These are phyloP conservation scores for Erpornis zantholeuca DNA, from an alignment of 2,113 vertebrate species.

Conservation along the genomic window DNA sequence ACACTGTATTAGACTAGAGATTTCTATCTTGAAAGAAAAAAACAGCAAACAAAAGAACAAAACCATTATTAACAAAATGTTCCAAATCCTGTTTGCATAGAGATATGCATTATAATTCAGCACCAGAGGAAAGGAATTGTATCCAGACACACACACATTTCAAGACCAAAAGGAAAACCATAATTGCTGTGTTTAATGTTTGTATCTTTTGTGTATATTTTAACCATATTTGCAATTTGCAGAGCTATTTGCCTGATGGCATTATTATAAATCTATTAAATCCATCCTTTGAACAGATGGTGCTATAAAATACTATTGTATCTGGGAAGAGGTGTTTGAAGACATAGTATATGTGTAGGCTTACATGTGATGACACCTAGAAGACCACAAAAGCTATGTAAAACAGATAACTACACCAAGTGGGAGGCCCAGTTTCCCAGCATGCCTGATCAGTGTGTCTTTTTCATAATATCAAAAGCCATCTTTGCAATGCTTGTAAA, in stretches of 20 bases:
- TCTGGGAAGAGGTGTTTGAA: conserved; percentile 51
- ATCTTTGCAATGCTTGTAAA: conserved; percentile 11
- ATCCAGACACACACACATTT: not conserved
- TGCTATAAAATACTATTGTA: conserved; percentile 35
- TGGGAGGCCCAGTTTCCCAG: not conserved
- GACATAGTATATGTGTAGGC: conserved; percentile 43
- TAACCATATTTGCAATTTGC: conserved; percentile 58
- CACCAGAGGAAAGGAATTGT: conserved; percentile 48
- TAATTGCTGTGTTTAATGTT: conserved; percentile 20
- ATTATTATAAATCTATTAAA: conserved; percentile 71
- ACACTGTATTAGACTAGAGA: conserved; percentile 1
- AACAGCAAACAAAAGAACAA: conserved; percentile 49
- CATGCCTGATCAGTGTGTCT: not conserved
- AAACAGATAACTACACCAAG: conserved; percentile 16
- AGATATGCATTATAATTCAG: not conserved
- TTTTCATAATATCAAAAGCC: conserved; percentile 22
- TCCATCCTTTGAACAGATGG: conserved; percentile 71
- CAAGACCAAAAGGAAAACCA: not conserved
- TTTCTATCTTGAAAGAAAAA: conserved; percentile 42
- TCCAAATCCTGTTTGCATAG: conserved; percentile 29
- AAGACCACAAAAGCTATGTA: conserved; percentile 56
- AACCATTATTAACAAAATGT: conserved; percentile 41
- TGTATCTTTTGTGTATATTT: conserved; percentile 53
- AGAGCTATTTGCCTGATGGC: conserved; percentile 55
- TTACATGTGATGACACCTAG: conserved; percentile 40